Percentiles rank a stretch among this genome's conserved stretches.
Conservation (phyloP, 2,888 invertebrate species). For the Byasa hedistus region DNA sequence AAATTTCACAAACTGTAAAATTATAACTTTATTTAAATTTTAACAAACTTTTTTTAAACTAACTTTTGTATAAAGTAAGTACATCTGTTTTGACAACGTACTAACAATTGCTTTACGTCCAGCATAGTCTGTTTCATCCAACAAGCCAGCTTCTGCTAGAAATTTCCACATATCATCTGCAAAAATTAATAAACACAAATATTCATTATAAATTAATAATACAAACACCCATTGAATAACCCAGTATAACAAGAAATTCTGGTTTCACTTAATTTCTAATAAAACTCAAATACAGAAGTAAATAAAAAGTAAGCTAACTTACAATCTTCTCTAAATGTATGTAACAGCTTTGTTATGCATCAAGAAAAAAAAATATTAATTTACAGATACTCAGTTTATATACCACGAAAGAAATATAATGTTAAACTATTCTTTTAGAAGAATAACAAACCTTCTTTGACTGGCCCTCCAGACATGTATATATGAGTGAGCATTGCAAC, state of each 20-base stretch:
- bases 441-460: conserved; percentile 66
- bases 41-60: conserved; percentile 9
- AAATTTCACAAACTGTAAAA: too few relatives aligned
- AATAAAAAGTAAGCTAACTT: too few relatives aligned
- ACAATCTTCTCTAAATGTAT: too few relatives aligned
- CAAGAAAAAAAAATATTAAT: too few relatives aligned
- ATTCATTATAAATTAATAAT: neutral
- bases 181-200: conserved; percentile 33
- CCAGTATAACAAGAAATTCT: too few relatives aligned
- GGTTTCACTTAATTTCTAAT: too few relatives aligned
- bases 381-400: too few relatives aligned
- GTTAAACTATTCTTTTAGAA: neutral
- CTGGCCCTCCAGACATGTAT: conserved; percentile 72
- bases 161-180: conserved; percentile 76
- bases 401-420: too few relatives aligned
- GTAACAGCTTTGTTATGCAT: too few relatives aligned
- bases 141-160: conserved; percentile 62
- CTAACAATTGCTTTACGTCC: conserved; percentile 56
- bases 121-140: conserved; percentile 56
- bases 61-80: conserved; percentile 63
- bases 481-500: conserved; percentile 73
- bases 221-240: too few relatives aligned
- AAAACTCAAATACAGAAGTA: too few relatives aligned
- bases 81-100: conserved; percentile 63
- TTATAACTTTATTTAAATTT: too few relatives aligned